A percentile compares a stretch with the other conserved stretches of the same genome.
Conservation (phyloP, 2,113 vertebrate genomes). For the Manacus vitellinus region DNA sequence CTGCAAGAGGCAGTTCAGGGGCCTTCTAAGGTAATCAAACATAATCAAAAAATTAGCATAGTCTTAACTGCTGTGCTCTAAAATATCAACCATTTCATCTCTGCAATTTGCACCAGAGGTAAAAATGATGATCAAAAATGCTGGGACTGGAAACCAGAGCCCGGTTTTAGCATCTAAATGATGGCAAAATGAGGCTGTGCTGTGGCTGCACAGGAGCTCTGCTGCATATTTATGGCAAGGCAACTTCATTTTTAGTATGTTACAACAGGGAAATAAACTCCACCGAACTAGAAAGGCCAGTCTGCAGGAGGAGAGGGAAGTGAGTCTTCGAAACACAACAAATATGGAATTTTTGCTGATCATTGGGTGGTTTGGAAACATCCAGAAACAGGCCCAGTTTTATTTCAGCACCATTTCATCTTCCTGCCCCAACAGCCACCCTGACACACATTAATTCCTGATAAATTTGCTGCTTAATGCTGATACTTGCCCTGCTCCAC, state of each 20-base stretch:
- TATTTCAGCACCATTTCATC: not conserved
- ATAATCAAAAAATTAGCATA: not conserved
- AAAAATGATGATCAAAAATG: not conserved
- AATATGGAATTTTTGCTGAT: not conserved
- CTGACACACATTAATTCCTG: not conserved
- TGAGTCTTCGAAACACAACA: not conserved
- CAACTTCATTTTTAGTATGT: not conserved
- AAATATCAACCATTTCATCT: not conserved
- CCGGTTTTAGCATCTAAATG: too few species aligned
- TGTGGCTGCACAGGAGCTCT: not conserved
- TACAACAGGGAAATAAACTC: not conserved
- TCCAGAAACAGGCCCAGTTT: not conserved
- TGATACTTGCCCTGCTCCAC: not conserved
- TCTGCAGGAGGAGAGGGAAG: not conserved
- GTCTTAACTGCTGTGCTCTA: not conserved
- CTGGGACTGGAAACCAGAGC: not conserved
- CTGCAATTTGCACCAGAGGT: not conserved
- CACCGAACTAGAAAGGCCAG: not conserved
- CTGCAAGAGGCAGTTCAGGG: not conserved
- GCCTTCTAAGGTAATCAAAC: not conserved
- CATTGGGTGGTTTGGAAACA: not conserved
- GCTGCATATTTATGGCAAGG: rapidly evolving
- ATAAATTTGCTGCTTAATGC: not conserved
- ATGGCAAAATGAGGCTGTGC: not conserved
- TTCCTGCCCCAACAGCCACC: not conserved